Evolutionary conservation across 2,888 invertebrate genomes (phyloP), one percentile per base, ranked within the genome.

Genomic region (Nephrocerus scutellatus): DNA sequence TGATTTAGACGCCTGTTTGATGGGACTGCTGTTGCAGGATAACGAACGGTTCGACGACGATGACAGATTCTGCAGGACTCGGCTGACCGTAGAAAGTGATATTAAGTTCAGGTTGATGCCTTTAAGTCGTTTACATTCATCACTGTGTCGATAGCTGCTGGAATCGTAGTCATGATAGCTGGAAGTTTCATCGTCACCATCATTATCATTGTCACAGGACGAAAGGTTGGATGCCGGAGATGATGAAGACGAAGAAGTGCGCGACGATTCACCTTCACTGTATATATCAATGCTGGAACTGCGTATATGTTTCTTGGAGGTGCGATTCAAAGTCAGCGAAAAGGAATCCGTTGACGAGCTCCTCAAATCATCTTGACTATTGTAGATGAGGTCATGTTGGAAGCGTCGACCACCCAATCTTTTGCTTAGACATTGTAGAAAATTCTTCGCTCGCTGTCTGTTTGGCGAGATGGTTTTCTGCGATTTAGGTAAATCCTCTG

Each of bases 1-100:
- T 7, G 52, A 46, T 10, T 55, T 55, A 38, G 49, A 49, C 2
- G 41, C 36, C 12, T 19, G 29, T 23, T 24, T 34, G n/a, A n/a
- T n/a, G n/a, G 67, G 66, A 9, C 68, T 70, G 36, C 75, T 77
- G 41, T 72, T 76, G 60, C 76, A 75, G 40, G 80, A 81, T 30
- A 77, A 72, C 1, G 82, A 80, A 23, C 81, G 74, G 23, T 55
- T 43, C 31, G 63, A 62, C 6, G 73, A 70, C 1, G 77, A 71
- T 49, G 72, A 77, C 33, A 84, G 66, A 52, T 75, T 81, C 57
- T 82, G 79, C 54, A 85, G 77, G 19, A 82, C 80, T 39, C 76
- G 78, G 33, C 79, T 73, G 25, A 82, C 68, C 25, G 80, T 80
- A 16, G 81, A 79, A 0, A 75, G 73, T 3, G 77, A 75, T 66